Conservation (phyloP, 2,797 vertebrate species). For the Sus cebifrons region DNA sequence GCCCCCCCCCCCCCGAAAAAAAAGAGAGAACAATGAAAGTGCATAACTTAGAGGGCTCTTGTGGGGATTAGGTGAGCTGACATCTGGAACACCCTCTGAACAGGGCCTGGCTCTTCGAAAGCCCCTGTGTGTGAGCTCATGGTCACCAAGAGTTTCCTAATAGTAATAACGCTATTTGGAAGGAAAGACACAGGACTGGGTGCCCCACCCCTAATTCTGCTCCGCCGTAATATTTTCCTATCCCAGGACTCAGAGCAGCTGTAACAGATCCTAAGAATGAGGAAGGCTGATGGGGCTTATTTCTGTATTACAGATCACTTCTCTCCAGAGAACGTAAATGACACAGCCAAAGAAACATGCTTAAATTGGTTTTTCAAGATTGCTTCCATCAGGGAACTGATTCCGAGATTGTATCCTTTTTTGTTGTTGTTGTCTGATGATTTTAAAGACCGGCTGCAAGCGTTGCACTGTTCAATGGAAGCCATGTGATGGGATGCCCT, state of each 20-base stretch:
- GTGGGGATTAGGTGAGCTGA: background rate
- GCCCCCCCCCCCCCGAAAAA: too few species aligned
- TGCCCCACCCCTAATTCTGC: background rate
- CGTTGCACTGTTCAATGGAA: background rate
- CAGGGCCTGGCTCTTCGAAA: background rate
- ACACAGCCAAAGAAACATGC: slow-evolving; percentile 98
- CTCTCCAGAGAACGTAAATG: slow-evolving; percentile 95
- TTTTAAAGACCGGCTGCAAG: background rate
- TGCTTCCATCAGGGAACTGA: slow-evolving; percentile 98
- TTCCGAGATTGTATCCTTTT: slow-evolving; percentile 98
- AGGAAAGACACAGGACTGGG: background rate
- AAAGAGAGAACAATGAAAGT: background rate
- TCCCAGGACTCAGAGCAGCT: background rate
- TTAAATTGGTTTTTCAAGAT: slow-evolving; percentile 99
- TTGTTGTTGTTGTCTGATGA: slow-evolving; percentile 51
- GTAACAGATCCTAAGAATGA: slow-evolving; percentile 1
- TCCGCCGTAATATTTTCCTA: fast-evolving
- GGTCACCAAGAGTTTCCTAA: background rate
- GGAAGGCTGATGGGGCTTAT: slow-evolving; percentile 39
- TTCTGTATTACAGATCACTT: slow-evolving; percentile 93
- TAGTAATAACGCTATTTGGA: background rate
- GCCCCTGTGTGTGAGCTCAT: background rate
- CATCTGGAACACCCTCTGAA: background rate
- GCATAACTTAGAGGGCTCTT: fast-evolving
- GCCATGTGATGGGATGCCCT: background rate